These are phyloP conservation scores for Trachelipus rathkii DNA, from an alignment of 1,140 invertebrate species.

Conservation along the genomic window DNA sequence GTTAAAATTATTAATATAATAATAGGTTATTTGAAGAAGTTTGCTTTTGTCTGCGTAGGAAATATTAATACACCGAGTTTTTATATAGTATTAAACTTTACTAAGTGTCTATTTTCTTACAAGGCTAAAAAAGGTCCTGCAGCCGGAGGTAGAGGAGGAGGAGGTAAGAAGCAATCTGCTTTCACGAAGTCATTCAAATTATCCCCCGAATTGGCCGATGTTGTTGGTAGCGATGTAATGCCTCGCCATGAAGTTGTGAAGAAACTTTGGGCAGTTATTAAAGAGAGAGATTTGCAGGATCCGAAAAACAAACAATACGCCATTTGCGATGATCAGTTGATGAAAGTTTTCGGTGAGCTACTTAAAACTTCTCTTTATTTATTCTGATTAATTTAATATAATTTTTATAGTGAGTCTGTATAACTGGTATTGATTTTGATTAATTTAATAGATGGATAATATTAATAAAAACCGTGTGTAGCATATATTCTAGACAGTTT, in stretches of 20 bases:
- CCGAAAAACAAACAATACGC: constrained; percentile 91
- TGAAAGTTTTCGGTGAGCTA: constrained; percentile 72
- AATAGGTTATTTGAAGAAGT: no score
- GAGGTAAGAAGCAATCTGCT: constrained; percentile 58
- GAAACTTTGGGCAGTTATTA: constrained; percentile 86
- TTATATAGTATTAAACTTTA: no score
- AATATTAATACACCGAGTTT: no score
- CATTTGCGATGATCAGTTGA: constrained; percentile 83
- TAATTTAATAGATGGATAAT: background rate
- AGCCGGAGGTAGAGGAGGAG: constrained; percentile 34
- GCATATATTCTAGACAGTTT: constrained; percentile 13
- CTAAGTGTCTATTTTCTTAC: no score
- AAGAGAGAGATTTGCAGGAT: constrained; percentile 81
- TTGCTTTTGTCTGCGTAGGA: no score
- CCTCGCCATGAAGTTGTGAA: constrained; percentile 89
- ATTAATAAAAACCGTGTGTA: constrained; percentile 26
- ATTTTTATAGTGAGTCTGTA: background rate
- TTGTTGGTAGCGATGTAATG: constrained; percentile 79
- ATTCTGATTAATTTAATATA: background rate
- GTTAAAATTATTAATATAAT: no score
- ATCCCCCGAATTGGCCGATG: constrained; percentile 75
- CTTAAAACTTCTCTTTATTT: background rate
- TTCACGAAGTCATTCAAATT: constrained; percentile 77
- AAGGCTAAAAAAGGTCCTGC: background rate
- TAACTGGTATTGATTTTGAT: background rate